Conservation (phyloP, 2,797 vertebrate genomes). For the Lithobates pipiens region DNA sequence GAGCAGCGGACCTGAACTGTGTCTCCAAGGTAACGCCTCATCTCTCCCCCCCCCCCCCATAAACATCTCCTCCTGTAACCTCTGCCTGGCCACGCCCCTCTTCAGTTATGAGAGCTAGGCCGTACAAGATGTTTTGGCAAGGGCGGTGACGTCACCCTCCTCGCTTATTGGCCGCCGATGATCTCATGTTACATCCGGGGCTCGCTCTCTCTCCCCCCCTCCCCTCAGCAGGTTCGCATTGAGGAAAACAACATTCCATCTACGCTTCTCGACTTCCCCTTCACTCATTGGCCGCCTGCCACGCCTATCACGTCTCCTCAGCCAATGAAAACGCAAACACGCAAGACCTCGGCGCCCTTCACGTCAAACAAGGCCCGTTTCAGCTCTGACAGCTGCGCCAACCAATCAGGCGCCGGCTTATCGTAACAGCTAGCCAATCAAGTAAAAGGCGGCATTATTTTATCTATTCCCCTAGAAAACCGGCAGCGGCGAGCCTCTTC, state of each 20-base stretch:
- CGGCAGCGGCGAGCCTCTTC: neutral
- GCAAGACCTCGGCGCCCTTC: neutral
- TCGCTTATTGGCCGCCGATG: conserved; percentile 47
- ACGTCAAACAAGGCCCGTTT: conserved; percentile 37
- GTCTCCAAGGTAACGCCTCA: neutral
- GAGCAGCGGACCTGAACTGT: neutral
- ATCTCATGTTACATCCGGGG: conserved; percentile 61
- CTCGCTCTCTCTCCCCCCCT: neutral
- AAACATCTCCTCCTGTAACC: neutral
- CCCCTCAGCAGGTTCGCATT: conserved; percentile 27
- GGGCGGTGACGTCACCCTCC: conserved; percentile 38
- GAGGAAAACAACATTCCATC: conserved; percentile 58
- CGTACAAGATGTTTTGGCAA: conserved; percentile 32
- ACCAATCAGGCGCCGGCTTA: conserved; percentile 1
- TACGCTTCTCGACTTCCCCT: neutral
- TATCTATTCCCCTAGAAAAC: neutral
- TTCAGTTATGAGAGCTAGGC: conserved; percentile 12
- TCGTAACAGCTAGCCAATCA: neutral
- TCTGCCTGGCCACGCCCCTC: neutral
- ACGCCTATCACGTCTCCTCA: neutral
- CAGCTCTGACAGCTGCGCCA: conserved; percentile 4
- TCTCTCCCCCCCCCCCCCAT: neutral
- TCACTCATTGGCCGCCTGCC: neutral
- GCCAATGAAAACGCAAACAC: conserved; percentile 18
- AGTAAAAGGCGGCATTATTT: neutral